These are phyloP conservation scores for Columbina picui DNA, from an alignment of 2,113 vertebrate genomes.

Conservation along the genomic window DNA sequence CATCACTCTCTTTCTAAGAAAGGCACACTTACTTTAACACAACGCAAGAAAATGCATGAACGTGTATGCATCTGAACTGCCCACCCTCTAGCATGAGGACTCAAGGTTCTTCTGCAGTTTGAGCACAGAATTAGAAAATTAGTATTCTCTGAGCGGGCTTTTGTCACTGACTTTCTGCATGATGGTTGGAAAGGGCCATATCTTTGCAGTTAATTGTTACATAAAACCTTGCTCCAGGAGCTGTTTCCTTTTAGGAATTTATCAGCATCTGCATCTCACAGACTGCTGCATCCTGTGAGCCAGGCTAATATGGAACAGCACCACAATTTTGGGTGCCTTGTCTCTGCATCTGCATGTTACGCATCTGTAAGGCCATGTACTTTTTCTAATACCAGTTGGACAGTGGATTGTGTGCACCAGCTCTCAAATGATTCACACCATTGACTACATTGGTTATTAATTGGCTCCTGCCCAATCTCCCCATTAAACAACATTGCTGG, in stretches of 20 bases:
- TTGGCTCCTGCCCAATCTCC: neutral
- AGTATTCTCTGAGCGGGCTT: neutral
- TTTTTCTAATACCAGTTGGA: neutral
- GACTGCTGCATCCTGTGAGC: neutral
- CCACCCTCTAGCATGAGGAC: neutral
- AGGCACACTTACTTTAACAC: neutral
- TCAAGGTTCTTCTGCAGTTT: neutral
- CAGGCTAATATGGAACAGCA: neutral
- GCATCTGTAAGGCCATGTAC: fast-evolving
- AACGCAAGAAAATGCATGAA: neutral
- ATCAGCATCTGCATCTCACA: neutral
- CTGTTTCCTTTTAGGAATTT: neutral
- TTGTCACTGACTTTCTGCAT: neutral
- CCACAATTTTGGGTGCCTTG: neutral
- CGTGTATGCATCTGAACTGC: neutral
- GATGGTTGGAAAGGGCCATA: fast-evolving
- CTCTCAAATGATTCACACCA: neutral
- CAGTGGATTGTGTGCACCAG: too few relatives aligned
- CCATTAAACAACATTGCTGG: neutral
- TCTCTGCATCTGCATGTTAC: neutral
- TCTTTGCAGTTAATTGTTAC: neutral
- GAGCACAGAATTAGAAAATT: neutral
- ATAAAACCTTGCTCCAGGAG: neutral
- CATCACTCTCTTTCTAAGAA: neutral
- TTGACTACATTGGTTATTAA: fast-evolving